These are phyloP conservation scores for Tenthredo notha DNA, from an alignment of 2,888 invertebrate species.

Conservation along the genomic window DNA sequence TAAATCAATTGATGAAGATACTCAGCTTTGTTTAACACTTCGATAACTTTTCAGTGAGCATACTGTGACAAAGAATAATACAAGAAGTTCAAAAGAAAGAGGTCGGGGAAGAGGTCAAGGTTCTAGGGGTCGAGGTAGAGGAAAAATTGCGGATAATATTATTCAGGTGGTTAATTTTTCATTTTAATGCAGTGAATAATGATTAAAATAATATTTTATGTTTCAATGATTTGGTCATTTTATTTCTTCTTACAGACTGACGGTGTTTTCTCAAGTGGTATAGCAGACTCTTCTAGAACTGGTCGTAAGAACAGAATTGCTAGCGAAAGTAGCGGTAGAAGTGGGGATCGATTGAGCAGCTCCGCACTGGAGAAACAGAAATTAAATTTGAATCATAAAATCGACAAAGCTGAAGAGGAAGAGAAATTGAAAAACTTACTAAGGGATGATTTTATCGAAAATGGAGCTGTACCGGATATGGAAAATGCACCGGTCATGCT, in stretches of 20 bases:
- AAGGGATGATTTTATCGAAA: constrained; percentile 76
- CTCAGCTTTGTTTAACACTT: not conserved
- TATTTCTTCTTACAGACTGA: constrained; percentile 65
- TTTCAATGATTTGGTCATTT: constrained; percentile 42
- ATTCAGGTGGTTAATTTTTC: constrained; percentile 65
- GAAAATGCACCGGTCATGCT: constrained; percentile 69
- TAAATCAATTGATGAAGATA: not conserved
- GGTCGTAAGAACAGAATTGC: constrained; percentile 59
- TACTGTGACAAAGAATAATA: constrained; percentile 61
- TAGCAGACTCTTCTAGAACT: constrained; percentile 61
- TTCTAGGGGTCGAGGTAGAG: constrained; percentile 65
- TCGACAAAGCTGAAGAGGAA: constrained; percentile 74
- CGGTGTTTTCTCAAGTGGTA: constrained; percentile 75
- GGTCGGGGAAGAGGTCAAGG: constrained; percentile 62
- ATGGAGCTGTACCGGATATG: constrained; percentile 65
- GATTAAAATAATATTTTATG: too few relatives aligned
- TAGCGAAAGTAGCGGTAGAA: constrained; percentile 56
- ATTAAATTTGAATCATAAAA: constrained; percentile 68
- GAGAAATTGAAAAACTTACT: constrained; percentile 72
- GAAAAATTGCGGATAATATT: constrained; percentile 65
- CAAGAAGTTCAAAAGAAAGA: constrained; percentile 51
- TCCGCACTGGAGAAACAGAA: constrained; percentile 68
- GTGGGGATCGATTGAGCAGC: constrained; percentile 58
- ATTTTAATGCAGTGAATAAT: constrained; percentile 35
- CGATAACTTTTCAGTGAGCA: constrained; percentile 50